Base-by-base conservation (phyloP, 2,888 invertebrate genomes). In the Tetragonisca angustula region DNA sequence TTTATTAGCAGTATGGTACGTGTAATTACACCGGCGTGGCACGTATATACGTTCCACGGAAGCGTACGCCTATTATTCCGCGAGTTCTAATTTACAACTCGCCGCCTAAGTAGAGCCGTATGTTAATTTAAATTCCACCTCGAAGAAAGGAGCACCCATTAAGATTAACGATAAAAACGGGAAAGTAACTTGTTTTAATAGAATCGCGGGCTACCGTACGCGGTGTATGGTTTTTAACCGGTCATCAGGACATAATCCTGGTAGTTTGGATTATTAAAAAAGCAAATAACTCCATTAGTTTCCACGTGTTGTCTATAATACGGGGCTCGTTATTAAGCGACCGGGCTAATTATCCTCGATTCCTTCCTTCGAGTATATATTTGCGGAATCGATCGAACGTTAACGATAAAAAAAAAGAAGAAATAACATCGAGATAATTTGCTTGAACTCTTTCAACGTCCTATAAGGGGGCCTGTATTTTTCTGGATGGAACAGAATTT, bases 261-360 rank as follows among this genome's bases (percentile, higher is more conserved):
- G 77, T 77, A 82, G 72, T 56, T 36, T 19, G 36, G 50, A 61
- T 81, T 83, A 80, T 85, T 78, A 80, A 76, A 83, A 87, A 85
- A 65, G 68, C 65, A 74, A 87, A 87, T 87, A 85, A 88, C 79
- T 86, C 84, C 79, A 86, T 88, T 84, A 87, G 75, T 81, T 80
- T 75, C 73, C 78, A 61, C 75, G 79, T 74, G 79, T 77, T 79
- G 76, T 75, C 70, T 82, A 76, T 68, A 77, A 75, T 69, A 65
- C 43, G 32, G 32, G 54, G 24, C 79, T 75, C 76, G 81, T 85
- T 83, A 79, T 81, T 83, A 71, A 85, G 56, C 74, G 76, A 80
- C 59, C 65, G 62, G 43, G 79, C 74, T 82, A 81, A 88, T 88
- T 88, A 86, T 76, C 76, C 86, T 86, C 79, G 72, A 79, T 79